Conservation (phyloP, 2,888 invertebrate species). For the Drosophila borborema region DNA sequence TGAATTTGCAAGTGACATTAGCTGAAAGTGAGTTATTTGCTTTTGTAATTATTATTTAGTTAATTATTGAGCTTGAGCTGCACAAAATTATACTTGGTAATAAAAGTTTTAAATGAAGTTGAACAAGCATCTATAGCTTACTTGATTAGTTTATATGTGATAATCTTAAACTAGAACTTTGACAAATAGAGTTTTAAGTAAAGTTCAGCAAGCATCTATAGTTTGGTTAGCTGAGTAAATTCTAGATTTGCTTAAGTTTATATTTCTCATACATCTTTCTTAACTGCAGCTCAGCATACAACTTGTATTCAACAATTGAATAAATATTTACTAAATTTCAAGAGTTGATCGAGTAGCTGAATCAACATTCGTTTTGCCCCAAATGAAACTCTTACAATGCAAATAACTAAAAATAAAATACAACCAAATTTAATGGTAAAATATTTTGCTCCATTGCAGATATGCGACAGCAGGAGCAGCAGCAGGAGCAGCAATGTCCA, state of each 20-base stretch:
- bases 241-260: background rate
- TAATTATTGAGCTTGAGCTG: background rate
- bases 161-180: background rate
- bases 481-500: constrained; percentile 18
- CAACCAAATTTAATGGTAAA: constrained; percentile 52
- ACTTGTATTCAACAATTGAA: background rate
- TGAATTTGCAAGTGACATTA: constrained; percentile 9
- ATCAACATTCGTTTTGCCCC: constrained; percentile 1
- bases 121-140: background rate
- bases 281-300: background rate
- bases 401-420: constrained; percentile 31
- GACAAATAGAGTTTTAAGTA: background rate
- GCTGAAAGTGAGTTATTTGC: background rate
- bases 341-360: constrained; percentile 10
- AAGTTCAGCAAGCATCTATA: background rate
- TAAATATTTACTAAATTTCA: background rate
- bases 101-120: background rate
- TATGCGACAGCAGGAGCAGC: constrained; percentile 22
- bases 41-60: background rate
- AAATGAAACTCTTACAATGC: constrained; percentile 43
- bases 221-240: background rate
- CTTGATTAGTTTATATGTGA: background rate
- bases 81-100: background rate
- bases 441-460: constrained; percentile 64
- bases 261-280: background rate